A percentile compares a stretch with the other conserved stretches of the same genome.
Conservation (phyloP, 2,797 vertebrate genomes). For the Acomys russatus region DNA sequence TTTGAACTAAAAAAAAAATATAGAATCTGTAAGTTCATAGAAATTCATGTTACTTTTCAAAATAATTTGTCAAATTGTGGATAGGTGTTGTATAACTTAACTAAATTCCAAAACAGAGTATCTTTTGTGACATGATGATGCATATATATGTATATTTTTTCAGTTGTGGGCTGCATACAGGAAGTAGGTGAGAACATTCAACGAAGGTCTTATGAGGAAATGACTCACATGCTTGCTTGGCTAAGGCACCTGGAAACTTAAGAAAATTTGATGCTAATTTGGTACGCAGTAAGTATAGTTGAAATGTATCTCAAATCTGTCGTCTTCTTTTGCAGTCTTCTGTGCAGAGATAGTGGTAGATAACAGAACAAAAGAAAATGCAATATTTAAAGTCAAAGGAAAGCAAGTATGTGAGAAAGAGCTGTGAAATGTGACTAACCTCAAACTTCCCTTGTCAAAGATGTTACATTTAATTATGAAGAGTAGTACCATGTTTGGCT, state of each 20-base stretch:
- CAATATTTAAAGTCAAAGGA: constrained; percentile 13
- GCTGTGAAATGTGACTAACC: constrained; percentile 42
- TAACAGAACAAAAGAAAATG: constrained; percentile 55
- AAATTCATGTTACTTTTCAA: constrained; percentile 48
- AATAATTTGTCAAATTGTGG: constrained; percentile 21
- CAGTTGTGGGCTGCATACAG: constrained; percentile 24
- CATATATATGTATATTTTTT: neutral
- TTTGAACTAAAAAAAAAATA: neutral
- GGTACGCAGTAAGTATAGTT: constrained; percentile 50
- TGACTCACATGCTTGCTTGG: constrained; percentile 28
- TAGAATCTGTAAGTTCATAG: neutral
- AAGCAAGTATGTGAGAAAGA: constrained; percentile 19
- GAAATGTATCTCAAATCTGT: constrained; percentile 68
- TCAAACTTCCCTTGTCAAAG: constrained; percentile 45
- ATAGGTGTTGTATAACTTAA: neutral
- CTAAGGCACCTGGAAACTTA: constrained; percentile 59
- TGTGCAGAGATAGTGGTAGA: constrained; percentile 45
- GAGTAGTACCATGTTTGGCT: neutral
- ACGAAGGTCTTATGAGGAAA: constrained; percentile 51
- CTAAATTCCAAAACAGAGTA: constrained; percentile 43
- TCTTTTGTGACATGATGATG: neutral
- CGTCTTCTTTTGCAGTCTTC: constrained; percentile 29
- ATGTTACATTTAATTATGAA: constrained; percentile 29
- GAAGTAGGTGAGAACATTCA: constrained; percentile 41
- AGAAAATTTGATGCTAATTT: constrained; percentile 61